Base-by-base conservation (phyloP, 2,113 vertebrate species). In the Trematomus loennbergii region DNA sequence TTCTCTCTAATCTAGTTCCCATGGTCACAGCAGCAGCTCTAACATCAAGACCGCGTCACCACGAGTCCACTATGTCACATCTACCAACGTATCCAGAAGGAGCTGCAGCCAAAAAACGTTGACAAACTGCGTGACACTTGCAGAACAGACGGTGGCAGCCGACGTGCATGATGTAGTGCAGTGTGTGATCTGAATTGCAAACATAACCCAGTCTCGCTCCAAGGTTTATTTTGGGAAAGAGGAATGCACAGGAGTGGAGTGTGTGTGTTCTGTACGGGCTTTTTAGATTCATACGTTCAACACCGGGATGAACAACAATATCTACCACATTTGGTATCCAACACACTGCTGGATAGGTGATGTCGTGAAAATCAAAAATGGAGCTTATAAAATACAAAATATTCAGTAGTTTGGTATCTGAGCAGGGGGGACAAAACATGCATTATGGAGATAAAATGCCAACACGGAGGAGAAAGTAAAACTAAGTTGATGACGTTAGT, bases 1-100 rank as follows among this genome's bases (percentile, higher is more conserved):
- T 92, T 90, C 89, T 84, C 80, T 83, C 62, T 89, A 89, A 94
- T 92, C 91, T 89, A 46, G 77, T 86, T 88, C 82, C 76, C 90
- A 87, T 92, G 85, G 74, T 43, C 59, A 64, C 72, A 79, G 82
- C 73, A 74, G 81, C 83, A 80, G 45, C 71, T 78, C 69, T 49
- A 58, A 82, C 60, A 85, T 83, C 87, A 68, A 62, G 79, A 66
- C 25, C 15, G n/a, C 62, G 78, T 69, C 75, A 87, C 48, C 71
- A 68, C 50, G 67, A 22, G 60, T 59, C 72, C 45, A 48, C 43
- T 6, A 1, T 33, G 73, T 60, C 75, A 71, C 12, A 49, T 62
- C 50, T 16, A 49, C 55, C n/a, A 22, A 54, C 20, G 54, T 0
- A 29, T 10, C 45, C 9, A 48, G 10, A n/a, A 17, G 3, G 12